A percentile compares a stretch with the other conserved stretches of the same genome.
phyloP scores from a whole-genome alignment of 2,113 vertebrate species.

The Rhynchopsitta pachyrhyncha region DNA sequence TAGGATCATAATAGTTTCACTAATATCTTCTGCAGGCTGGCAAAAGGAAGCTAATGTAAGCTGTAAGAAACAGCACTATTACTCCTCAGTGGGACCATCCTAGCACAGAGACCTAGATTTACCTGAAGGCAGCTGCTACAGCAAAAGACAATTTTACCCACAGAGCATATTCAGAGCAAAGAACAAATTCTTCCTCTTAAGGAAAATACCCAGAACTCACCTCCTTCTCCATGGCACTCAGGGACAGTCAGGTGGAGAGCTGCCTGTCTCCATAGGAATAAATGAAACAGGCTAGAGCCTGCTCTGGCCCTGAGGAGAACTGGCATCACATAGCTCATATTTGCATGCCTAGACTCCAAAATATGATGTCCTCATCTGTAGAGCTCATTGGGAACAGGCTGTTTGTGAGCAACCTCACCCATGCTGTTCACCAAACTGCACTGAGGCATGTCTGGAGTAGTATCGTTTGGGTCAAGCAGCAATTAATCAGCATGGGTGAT shows the following conservation, averaged over 20 bases:
- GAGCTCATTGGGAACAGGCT: background rate
- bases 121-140: background rate
- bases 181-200: background rate
- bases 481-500: background rate
- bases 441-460: background rate
- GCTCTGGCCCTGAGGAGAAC: background rate
- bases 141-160: background rate
- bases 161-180: background rate
- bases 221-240: background rate
- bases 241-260: background rate
- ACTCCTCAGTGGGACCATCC: background rate
- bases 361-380: rapidly evolving
- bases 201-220: background rate
- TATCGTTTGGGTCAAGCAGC: background rate
- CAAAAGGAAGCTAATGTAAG: background rate
- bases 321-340: background rate
- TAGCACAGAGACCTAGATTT: background rate
- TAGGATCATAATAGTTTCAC: background rate
- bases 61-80: background rate
- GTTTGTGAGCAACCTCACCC: background rate
- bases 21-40: background rate
- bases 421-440: no score
- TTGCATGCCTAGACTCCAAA: background rate
- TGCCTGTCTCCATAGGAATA: background rate
- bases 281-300: background rate